Base-by-base conservation (phyloP, 2,888 invertebrate species). In the Toxonevra muliebris region DNA sequence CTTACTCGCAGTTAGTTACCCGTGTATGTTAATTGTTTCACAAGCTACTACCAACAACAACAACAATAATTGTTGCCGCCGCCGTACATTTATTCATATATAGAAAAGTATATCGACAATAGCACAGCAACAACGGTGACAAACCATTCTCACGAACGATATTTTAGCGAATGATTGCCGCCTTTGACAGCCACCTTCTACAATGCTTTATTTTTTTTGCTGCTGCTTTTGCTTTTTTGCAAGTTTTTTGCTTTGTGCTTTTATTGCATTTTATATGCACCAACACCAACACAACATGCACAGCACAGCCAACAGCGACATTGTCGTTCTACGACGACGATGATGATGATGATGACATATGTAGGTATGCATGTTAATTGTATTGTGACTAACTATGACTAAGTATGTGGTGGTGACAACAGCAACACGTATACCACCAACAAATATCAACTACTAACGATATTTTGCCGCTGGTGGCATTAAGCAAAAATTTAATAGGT, bases 91-190 rank as follows among this genome's bases (percentile, higher is more conserved):
- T 30, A 7, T 7, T 30, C 30, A 30, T 30, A 30, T 30, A 30
- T 30, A 30, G 30, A 4, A 30, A 4, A 4, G 30, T 30, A 30
- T 30, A 30, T 54, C 15, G 54, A 54, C 11, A 4, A 12, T 7
- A 54, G 12, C n/a, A 54, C 54, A 55, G 11, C 17, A 55, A 30
- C 30, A 30, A 20, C 17, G 40, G 40, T 17, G 8, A 20, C n/a
- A 41, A 73, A 73, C 75, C 74, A 72, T 71, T 71, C 75, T 69
- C 76, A 72, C 72, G 72, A 73, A 67, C 74, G 73, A 75, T 72
- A 74, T 73, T 70, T 55, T 42, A 69, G 74, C 74, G 76, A 77
- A 77, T 77, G 77, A 77, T 71, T 75, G 76, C 70, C 68, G 72
- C 76, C 76, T 74, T 71, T 64, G 63, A 66, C 64, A 73, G 69